Conservation (phyloP, 2,113 vertebrate species). For the Zeus faber region DNA sequence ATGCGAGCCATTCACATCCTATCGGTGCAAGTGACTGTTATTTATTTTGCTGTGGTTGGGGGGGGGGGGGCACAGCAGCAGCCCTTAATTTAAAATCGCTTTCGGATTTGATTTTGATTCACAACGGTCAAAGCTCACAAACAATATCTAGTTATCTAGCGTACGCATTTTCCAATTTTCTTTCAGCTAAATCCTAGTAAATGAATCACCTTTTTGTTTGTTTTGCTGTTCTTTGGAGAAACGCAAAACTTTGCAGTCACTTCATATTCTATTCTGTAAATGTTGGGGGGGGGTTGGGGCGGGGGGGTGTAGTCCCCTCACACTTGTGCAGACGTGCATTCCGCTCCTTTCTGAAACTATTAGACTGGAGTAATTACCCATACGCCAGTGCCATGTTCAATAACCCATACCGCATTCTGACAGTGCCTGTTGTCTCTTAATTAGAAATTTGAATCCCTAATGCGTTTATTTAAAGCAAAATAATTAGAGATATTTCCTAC, state of each 20-base stretch:
- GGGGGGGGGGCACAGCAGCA: too few relatives aligned
- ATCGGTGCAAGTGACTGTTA: too few relatives aligned
- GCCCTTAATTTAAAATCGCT: neutral
- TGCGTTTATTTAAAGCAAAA: constrained; percentile 86
- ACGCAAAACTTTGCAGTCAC: constrained; percentile 6
- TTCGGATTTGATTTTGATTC: constrained; percentile 1
- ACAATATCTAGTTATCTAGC: too few relatives aligned
- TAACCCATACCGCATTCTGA: constrained; percentile 86
- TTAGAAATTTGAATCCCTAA: constrained; percentile 89
- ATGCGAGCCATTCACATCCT: neutral
- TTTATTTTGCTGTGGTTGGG: too few relatives aligned
- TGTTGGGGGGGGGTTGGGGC: too few relatives aligned
- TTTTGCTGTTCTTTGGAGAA: too few relatives aligned
- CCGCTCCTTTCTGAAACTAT: constrained; percentile 78
- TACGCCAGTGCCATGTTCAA: constrained; percentile 82
- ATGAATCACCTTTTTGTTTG: too few relatives aligned
- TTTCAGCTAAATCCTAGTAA: too few relatives aligned
- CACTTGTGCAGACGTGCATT: constrained; percentile 53
- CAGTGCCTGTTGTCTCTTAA: constrained; percentile 90
- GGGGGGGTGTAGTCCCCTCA: constrained; percentile 24
- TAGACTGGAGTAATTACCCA: constrained; percentile 84
- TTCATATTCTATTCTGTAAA: too few relatives aligned
- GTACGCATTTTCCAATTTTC: constrained; percentile 10
- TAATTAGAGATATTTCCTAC: constrained; percentile 86
- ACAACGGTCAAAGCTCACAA: constrained; percentile 1